Percentiles rank a stretch among this genome's conserved stretches.
Conservation (phyloP, 2,113 vertebrate species). For the Misgurnus anguillicaudatus region DNA sequence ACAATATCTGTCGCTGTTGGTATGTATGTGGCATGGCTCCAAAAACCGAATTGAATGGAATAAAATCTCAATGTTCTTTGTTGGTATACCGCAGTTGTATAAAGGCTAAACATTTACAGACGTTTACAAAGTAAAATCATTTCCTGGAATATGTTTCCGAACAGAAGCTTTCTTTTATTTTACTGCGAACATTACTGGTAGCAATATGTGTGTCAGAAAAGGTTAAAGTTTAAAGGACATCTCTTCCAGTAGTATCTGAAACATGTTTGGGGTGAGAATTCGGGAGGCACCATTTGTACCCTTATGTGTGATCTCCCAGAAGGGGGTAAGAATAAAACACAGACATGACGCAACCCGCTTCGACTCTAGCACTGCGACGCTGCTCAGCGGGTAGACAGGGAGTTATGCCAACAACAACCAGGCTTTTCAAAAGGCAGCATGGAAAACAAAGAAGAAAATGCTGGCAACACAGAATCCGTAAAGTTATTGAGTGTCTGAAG, state of each 20-base stretch:
- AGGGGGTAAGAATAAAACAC: constrained; percentile 54
- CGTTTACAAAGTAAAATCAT: constrained; percentile 25
- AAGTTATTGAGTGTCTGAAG: constrained; percentile 44
- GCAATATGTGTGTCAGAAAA: constrained; percentile 32
- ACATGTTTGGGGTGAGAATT: constrained; percentile 47
- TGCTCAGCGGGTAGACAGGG: constrained; percentile 29
- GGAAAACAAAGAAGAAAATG: constrained; percentile 29
- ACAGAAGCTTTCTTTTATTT: constrained; percentile 42
- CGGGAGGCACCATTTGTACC: constrained; percentile 24
- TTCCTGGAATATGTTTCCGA: constrained; percentile 47
- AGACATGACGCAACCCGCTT: constrained; percentile 43
- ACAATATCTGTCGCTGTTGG: constrained; percentile 68
- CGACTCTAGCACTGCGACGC: constrained; percentile 33
- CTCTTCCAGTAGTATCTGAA: constrained; percentile 36
- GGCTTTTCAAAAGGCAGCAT: constrained; percentile 7
- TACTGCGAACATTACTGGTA: constrained; percentile 26
- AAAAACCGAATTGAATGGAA: constrained; percentile 59
- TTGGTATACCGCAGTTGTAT: constrained; percentile 38
- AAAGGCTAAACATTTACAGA: constrained; percentile 38
- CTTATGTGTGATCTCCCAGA: constrained; percentile 34
- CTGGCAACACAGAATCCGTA: constrained; percentile 38
- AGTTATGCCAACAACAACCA: constrained; percentile 35
- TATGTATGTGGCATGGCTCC: constrained; percentile 67
- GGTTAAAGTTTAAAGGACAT: constrained; percentile 34
- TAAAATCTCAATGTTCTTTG: constrained; percentile 36